These are phyloP conservation scores for Spodoptera littoralis DNA, from an alignment of 2,888 invertebrate species.

Conservation along the genomic window DNA sequence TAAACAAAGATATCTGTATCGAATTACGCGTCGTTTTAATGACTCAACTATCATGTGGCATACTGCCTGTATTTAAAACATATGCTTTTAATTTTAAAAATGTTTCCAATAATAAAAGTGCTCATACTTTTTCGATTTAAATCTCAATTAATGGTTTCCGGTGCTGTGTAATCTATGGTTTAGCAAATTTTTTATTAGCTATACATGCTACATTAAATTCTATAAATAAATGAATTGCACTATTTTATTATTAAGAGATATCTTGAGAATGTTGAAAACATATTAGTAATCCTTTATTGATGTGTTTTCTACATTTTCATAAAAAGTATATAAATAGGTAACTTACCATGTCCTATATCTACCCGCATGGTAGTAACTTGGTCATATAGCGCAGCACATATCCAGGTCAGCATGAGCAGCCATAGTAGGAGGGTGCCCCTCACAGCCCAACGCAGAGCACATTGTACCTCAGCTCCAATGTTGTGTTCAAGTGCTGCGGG, in stretches of 20 bases:
- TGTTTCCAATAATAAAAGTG: too few relatives aligned
- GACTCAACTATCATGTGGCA: conserved; percentile 8
- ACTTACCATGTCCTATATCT: conserved; percentile 76
- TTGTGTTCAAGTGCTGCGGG: conserved; percentile 69
- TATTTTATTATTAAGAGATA: too few relatives aligned
- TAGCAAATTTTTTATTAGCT: too few relatives aligned
- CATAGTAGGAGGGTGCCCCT: conserved; percentile 81
- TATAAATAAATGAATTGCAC: too few relatives aligned
- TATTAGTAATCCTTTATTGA: too few relatives aligned
- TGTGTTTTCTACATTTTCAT: too few relatives aligned
- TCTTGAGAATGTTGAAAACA: too few relatives aligned
- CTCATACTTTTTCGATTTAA: too few relatives aligned
- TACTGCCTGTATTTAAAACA: background rate
- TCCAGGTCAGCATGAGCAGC: conserved; percentile 85
- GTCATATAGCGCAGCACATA: conserved; percentile 84
- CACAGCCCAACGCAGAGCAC: conserved; percentile 81
- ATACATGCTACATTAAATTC: too few relatives aligned
- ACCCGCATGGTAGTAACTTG: conserved; percentile 79
- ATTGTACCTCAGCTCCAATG: conserved; percentile 76
- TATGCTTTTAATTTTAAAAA: conserved; percentile 14
- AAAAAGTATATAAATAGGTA: too few relatives aligned
- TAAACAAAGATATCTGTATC: conserved; percentile 24
- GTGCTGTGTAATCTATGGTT: too few relatives aligned
- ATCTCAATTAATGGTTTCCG: too few relatives aligned
- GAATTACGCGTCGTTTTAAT: conserved; percentile 15